Evolutionary conservation across 2,888 invertebrate species (phyloP).

Genomic region (Idaea biselata): DNA sequence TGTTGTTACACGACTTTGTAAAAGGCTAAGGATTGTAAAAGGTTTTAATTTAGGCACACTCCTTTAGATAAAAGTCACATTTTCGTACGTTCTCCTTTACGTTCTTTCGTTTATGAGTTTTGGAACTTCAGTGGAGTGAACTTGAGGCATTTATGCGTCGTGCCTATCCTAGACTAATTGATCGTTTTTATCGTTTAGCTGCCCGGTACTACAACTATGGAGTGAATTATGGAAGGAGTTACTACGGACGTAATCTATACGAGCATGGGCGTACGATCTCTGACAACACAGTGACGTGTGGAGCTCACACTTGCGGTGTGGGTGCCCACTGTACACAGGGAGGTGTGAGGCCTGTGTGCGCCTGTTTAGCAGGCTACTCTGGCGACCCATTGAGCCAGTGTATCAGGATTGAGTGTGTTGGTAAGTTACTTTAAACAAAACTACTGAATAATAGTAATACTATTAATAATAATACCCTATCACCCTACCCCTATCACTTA

Average conservation of each 20-base stretch:
- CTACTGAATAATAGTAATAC: too few species aligned
- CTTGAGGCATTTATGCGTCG: too few species aligned
- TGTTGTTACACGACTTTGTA: too few species aligned
- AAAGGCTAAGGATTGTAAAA: too few species aligned
- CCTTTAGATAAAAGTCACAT: too few species aligned
- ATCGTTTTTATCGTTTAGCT: conserved; percentile 25
- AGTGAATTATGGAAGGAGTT: conserved; percentile 38
- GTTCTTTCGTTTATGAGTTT: not conserved
- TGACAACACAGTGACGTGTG: conserved; percentile 73
- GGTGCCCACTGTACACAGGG: conserved; percentile 84
- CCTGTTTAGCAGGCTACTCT: conserved; percentile 88
- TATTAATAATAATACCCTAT: too few species aligned
- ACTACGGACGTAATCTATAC: conserved; percentile 62
- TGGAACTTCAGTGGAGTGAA: too few species aligned
- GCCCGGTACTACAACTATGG: conserved; percentile 63
- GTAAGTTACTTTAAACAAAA: conserved; percentile 62
- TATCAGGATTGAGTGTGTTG: conserved; percentile 86
- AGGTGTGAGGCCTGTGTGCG: conserved; percentile 89
- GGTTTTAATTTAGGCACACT: too few species aligned
- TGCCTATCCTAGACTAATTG: not conserved
- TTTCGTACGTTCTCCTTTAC: too few species aligned
- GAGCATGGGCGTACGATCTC: conserved; percentile 71
- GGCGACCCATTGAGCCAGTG: conserved; percentile 90
- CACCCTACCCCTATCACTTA: too few species aligned
- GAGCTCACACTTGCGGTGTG: conserved; percentile 83